phyloP scores from a whole-genome alignment of 2,888 invertebrate species.

The Temnothorax unifasciatus region DNA sequence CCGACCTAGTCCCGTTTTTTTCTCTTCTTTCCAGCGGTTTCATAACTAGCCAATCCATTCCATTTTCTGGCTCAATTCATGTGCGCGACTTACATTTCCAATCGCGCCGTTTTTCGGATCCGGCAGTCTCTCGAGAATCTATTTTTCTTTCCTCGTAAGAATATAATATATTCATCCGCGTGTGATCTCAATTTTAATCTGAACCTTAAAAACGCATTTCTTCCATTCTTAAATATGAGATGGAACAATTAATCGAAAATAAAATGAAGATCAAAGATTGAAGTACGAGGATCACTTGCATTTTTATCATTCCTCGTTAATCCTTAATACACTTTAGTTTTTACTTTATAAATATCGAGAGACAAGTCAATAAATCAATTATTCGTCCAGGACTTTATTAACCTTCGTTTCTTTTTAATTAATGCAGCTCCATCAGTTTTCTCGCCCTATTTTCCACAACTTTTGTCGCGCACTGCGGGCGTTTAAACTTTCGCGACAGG shows the following conservation, averaged over 20 bases:
- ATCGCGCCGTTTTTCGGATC: background rate
- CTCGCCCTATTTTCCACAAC: background rate
- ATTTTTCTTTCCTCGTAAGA: background rate
- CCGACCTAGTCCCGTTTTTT: constrained; percentile 53
- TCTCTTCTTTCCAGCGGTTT: constrained; percentile 23
- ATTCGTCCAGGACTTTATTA: background rate
- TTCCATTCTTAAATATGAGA: background rate
- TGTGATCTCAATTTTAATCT: background rate
- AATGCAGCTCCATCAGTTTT: background rate
- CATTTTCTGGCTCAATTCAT: constrained; percentile 42
- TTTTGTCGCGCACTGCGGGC: background rate
- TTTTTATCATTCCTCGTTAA: background rate
- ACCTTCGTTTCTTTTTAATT: background rate
- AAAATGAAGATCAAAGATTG: background rate
- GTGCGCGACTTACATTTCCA: constrained; percentile 27
- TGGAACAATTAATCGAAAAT: background rate
- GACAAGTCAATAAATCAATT: background rate
- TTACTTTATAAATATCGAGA: background rate
- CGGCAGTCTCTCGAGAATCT: background rate
- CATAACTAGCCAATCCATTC: constrained; percentile 35
- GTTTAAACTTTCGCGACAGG: constrained; percentile 7
- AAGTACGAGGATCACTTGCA: background rate
- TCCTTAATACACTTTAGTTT: background rate
- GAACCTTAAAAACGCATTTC: background rate
- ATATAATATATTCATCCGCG: background rate